phyloP scores from a whole-genome alignment of 2,888 invertebrate species.

The Hydroisotoma schaefferi region DNA sequence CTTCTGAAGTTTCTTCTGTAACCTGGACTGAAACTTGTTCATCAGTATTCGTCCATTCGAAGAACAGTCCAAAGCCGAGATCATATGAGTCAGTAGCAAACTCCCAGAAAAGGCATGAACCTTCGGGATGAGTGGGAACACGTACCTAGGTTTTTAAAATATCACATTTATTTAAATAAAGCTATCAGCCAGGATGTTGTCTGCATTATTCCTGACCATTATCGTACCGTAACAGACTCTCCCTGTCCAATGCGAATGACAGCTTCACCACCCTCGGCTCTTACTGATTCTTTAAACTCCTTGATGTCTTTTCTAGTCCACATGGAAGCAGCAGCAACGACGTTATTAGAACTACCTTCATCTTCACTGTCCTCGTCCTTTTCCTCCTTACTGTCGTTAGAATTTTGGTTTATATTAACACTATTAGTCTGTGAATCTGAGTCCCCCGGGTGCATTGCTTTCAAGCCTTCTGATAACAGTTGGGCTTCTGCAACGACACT shows the following conservation, averaged over 20 bases:
- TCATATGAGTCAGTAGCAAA: conserved; percentile 98
- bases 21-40: conserved; percentile 90
- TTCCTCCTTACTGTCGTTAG: conserved; percentile 19
- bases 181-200: background rate
- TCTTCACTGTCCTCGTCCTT: conserved; percentile 48
- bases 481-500: conserved; percentile 50
- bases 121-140: conserved; percentile 93
- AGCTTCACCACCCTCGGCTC: conserved; percentile 76
- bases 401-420: background rate
- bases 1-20: conserved; percentile 76
- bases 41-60: conserved; percentile 92
- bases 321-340: conserved; percentile 68
- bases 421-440: background rate
- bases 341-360: conserved; percentile 14
- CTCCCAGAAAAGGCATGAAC: conserved; percentile 95
- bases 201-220: conserved; percentile 46
- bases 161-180: background rate
- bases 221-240: conserved; percentile 92
- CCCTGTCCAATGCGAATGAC: conserved; percentile 92
- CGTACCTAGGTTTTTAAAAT: conserved; percentile 66
- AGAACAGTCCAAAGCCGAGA: conserved; percentile 95
- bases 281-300: conserved; percentile 84
- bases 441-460: conserved; percentile 1
- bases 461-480: conserved; percentile 11
- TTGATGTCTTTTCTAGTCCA: conserved; percentile 89